phyloP scores from a whole-genome alignment of 2,888 invertebrate genomes.

The Toxonevra muliebris region DNA sequence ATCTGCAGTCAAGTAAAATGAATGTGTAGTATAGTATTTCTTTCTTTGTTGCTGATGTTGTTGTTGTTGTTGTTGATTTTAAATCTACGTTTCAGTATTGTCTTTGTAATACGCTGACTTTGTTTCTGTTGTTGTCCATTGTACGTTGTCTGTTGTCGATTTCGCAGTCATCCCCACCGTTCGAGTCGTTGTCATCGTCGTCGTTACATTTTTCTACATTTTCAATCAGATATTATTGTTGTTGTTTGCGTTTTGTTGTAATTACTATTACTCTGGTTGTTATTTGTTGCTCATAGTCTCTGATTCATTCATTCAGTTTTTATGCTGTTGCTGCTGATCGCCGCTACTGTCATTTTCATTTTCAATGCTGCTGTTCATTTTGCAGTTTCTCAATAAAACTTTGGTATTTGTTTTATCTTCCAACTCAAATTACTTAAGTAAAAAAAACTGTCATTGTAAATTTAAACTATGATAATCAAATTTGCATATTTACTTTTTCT shows the following conservation, averaged over 20 bases:
- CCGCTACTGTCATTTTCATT: slow-evolving; percentile 17
- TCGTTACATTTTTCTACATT: not conserved
- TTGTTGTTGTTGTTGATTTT: not conserved
- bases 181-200: not conserved
- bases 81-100: slow-evolving; percentile 17
- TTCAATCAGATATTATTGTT: slow-evolving; percentile 29
- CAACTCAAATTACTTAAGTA: not conserved
- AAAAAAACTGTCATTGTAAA: not conserved
- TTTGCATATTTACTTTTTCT: not conserved
- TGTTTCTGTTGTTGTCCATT: not conserved
- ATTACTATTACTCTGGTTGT: slow-evolving; percentile 28
- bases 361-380: slow-evolving; percentile 22
- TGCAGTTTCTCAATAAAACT: slow-evolving; percentile 12
- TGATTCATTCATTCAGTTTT: slow-evolving; percentile 30
- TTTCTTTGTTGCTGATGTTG: slow-evolving; percentile 5
- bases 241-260: slow-evolving; percentile 14
- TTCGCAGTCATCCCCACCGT: too few relatives aligned
- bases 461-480: not conserved
- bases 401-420: not conserved
- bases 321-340: slow-evolving; percentile 34
- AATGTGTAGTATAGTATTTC: not conserved
- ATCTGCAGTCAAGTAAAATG: not conserved
- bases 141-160: not conserved
- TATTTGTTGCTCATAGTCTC: slow-evolving; percentile 33
- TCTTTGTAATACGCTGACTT: too few relatives aligned